Base-by-base conservation (phyloP, 2,113 vertebrate species). In the Carassius gibelio region DNA sequence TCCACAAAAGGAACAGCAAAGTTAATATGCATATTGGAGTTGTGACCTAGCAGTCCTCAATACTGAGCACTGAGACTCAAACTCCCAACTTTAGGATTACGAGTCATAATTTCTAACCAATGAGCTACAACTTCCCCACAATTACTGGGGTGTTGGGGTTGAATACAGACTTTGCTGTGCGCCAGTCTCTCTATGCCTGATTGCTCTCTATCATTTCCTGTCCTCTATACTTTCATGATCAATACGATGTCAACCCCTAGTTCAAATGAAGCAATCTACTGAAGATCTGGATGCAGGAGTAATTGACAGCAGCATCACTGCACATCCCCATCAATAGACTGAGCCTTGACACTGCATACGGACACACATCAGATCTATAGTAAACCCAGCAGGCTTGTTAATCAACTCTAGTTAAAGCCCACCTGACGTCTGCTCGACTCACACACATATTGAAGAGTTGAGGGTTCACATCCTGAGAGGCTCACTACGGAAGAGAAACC, bases 401-500 rank as follows among this genome's bases (percentile, higher is more conserved):
- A 81, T 66, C 38, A 68, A 38, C 38, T 64, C 19, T 26, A 68
- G 80, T 55, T 36, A 55, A 71, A 82, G 45, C 48, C 48, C 30
- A 55, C 62, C 9, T 82, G 80, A 82, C n/a, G 48, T 69, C 64
- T 71, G 42, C 80, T 71, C 17, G 17, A 50, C 61, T 77, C 75
- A 66, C 30, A 57, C 61, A 57, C 61, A 69, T 13, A 42, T 78
- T 52, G 62, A 66, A 68, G 68, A 55, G 10, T 55, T 30, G 15
- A 66, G 17, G 15, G 72, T 57, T 57, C 26, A 42, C 30, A 38
- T 69, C 74, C 83, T 78, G 14, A 23, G 30, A 85, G 21, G 34
- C 66, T 42, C 45, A 48, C 45, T 48, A 48, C 4, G 10, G 45
- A 48, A 48, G 45, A 48, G 45, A 48, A 48, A 48, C 45, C 45